Evolutionary conservation across 1,140 invertebrate species (phyloP).

Genomic region (Hormaphis cornu): DNA sequence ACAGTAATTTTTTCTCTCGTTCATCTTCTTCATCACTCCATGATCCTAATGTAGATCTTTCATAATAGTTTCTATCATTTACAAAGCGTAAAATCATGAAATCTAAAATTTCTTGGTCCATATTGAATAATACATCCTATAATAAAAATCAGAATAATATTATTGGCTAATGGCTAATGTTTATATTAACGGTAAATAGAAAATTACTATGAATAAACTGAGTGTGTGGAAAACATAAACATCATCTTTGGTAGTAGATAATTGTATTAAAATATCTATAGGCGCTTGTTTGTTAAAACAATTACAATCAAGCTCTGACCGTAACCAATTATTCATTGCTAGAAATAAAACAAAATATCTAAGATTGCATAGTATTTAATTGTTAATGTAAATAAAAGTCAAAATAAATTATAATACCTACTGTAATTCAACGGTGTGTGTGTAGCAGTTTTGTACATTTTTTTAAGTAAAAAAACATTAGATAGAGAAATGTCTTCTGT

Average conservation of each 20-base stretch:
- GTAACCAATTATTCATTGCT: constrained; percentile 22
- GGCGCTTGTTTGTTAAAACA: background rate
- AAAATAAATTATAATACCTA: background rate
- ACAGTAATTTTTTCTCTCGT: constrained; percentile 15
- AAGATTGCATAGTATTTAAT: background rate
- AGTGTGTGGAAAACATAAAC: background rate
- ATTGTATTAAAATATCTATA: constrained; percentile 12
- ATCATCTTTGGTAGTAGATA: background rate
- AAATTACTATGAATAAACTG: constrained; percentile 10
- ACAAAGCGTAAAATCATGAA: constrained; percentile 11
- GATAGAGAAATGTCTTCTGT: background rate
- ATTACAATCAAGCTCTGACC: background rate
- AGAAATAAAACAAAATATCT: background rate
- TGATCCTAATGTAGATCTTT: background rate
- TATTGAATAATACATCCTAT: background rate
- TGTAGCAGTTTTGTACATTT: background rate
- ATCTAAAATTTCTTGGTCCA: background rate
- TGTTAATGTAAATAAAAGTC: too few species aligned
- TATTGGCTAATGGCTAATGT: background rate
- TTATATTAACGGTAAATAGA: background rate
- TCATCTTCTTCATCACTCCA: constrained; percentile 26
- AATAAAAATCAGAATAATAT: background rate
- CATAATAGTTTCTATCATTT: constrained; percentile 18
- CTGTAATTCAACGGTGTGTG: constrained; percentile 3
- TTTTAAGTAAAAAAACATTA: constrained; percentile 10